These are phyloP conservation scores for Lottia scabra DNA, from an alignment of 2,888 invertebrate species.

Conservation along the genomic window DNA sequence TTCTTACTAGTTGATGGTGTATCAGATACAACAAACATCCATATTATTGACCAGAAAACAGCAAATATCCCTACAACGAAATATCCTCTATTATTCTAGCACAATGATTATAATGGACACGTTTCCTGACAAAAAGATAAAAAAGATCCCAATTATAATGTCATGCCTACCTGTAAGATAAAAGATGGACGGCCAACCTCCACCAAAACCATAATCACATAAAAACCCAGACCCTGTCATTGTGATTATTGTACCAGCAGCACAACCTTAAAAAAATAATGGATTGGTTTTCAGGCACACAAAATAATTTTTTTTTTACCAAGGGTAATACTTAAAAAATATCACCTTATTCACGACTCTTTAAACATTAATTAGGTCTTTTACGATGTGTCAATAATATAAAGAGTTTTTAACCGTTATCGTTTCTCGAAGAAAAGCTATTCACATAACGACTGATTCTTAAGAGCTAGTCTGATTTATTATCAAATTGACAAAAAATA, in stretches of 20 bases:
- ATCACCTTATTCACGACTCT: no score
- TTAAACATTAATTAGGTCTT: no score
- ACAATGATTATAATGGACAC: no score
- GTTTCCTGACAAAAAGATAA: no score
- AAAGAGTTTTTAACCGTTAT: no score
- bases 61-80: background rate
- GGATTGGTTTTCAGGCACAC: no score
- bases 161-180: slow-evolving; percentile 47
- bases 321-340: no score
- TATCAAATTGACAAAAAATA: background rate
- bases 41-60: background rate
- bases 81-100: background rate
- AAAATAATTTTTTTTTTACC: no score
- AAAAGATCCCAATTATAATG: no score
- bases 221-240: slow-evolving; percentile 54
- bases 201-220: slow-evolving; percentile 46
- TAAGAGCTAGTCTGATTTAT: background rate
- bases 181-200: slow-evolving; percentile 57
- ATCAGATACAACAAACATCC: background rate
- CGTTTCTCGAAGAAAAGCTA: no score
- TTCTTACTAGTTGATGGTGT: background rate
- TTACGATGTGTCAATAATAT: no score
- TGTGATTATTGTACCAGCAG: slow-evolving; percentile 81
- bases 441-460: no score
- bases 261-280: slow-evolving; percentile 74